A percentile compares a stretch with the other conserved stretches of the same genome.
These are phyloP conservation scores for Onychomys arenicola DNA, from an alignment of 2,797 vertebrate species.

Conservation along the genomic window DNA sequence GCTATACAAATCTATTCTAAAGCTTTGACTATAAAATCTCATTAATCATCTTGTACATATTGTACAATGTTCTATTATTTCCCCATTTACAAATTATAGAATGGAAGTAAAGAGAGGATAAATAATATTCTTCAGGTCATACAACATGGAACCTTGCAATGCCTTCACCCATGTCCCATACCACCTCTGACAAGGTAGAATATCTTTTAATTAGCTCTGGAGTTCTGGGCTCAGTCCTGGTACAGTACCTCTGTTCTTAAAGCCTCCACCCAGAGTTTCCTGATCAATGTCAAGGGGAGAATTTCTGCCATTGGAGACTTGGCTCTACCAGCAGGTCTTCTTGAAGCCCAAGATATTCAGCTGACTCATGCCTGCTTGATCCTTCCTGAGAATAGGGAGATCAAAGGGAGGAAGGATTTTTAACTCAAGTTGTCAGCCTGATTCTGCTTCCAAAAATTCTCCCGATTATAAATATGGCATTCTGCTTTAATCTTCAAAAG, in stretches of 20 bases:
- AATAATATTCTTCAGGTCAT: background rate
- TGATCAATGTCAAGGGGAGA: background rate
- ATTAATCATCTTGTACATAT: slow-evolving; percentile 9
- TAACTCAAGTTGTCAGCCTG: slow-evolving; percentile 49
- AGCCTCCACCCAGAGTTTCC: background rate
- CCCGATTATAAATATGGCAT: slow-evolving; percentile 50
- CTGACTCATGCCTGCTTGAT: background rate
- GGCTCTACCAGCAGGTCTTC: background rate
- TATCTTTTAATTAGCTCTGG: background rate
- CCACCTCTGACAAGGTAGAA: background rate
- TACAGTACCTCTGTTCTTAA: background rate
- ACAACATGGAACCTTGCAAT: background rate
- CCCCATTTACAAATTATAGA: background rate
- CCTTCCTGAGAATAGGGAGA: slow-evolving; percentile 45
- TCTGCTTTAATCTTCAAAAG: slow-evolving; percentile 52
- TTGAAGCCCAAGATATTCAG: background rate
- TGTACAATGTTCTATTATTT: background rate
- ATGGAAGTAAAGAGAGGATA: background rate
- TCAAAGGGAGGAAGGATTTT: slow-evolving; percentile 60
- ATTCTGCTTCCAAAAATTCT: slow-evolving; percentile 61
- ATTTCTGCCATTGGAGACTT: background rate
- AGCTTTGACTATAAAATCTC: background rate
- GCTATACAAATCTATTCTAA: background rate
- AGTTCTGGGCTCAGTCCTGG: background rate
- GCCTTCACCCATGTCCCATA: background rate